Evolutionary conservation across 2,888 invertebrate species (phyloP), one percentile per base, ranked within the genome.

Genomic region (Lysandra bellargus): DNA sequence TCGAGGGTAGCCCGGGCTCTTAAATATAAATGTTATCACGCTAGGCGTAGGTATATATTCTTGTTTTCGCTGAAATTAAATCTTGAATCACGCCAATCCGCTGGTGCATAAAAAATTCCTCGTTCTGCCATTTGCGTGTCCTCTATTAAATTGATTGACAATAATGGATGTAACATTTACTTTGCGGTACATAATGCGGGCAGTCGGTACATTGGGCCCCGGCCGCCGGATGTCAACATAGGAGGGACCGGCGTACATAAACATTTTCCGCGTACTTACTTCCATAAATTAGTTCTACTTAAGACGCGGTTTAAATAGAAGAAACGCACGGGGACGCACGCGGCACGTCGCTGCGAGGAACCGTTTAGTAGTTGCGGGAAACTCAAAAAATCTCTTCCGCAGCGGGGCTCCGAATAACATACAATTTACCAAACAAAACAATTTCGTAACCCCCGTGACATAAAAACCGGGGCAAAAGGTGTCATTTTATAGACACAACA

Each of bases 241-340:
- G 88, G 87, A 88, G 86, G 89, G 88, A 85, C 87, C 84, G 84
- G 87, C 87, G 86, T 89, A 92, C 91, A 93, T 94, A 93, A 93
- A 94, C 92, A 92, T 92, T 94, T 94, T 94, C 94, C 91, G 91
- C 90, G 94, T 93, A 94, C 93, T 93, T 92, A 91, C 91, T 90
- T 92, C 91, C 93, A 94, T 94, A 94, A 94, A 94, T 94, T 93
- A 92, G 91, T 93, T 94, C 91, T 88, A 87, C 93, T 87, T 91
- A 94, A 94, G 89, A 90, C 91, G 91, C 87, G 90, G 90, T 93
- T 93, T 93, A 92, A 94, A 93, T 93, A 93, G 90, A 86, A 91
- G 90, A 89, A 88, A 92, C 92, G 90, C 90, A 88, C 86, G 90
- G 90, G 88, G 87, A 88, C 86, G 90, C 91, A 92, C 92, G 92